These are phyloP conservation scores for Drosophila rubida DNA, from an alignment of 2,888 invertebrate genomes.

Conservation along the genomic window DNA sequence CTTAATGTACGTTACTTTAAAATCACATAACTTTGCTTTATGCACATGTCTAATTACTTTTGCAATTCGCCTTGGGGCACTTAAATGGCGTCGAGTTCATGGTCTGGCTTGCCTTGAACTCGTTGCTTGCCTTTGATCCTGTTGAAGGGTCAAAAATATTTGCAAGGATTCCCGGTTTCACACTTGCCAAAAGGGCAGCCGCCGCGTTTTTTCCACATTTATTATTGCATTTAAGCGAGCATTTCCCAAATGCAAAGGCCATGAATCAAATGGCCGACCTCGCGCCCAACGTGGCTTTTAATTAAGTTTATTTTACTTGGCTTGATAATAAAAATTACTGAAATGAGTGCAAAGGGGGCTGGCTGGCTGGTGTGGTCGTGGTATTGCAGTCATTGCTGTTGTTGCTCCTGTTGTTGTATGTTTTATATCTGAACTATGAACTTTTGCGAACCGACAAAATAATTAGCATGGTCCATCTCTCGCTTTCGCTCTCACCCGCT, in stretches of 20 bases:
- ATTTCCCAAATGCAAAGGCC: conserved; percentile 57
- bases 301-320: conserved; percentile 76
- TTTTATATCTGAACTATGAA: conserved; percentile 75
- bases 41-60: too few species aligned
- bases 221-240: conserved; percentile 61
- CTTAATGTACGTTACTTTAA: too few species aligned
- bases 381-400: conserved; percentile 54
- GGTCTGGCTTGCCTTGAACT: background rate
- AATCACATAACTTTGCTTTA: background rate
- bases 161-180: conserved; percentile 3
- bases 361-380: conserved; percentile 29
- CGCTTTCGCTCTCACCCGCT: background rate
- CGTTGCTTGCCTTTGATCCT: conserved; percentile 16
- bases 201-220: conserved; percentile 38
- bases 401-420: conserved; percentile 35
- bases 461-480: conserved; percentile 63
- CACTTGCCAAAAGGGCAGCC: conserved; percentile 11
- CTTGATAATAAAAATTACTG: conserved; percentile 72
- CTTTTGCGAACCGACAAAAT: conserved; percentile 77
- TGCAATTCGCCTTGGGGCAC: background rate
- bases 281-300: conserved; percentile 57
- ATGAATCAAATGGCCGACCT: conserved; percentile 57
- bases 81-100: background rate
- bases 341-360: conserved; percentile 37
- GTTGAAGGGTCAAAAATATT: conserved; percentile 25